Evolutionary conservation across 2,113 vertebrate species (phyloP).

Genomic region (Cettia cetti): DNA sequence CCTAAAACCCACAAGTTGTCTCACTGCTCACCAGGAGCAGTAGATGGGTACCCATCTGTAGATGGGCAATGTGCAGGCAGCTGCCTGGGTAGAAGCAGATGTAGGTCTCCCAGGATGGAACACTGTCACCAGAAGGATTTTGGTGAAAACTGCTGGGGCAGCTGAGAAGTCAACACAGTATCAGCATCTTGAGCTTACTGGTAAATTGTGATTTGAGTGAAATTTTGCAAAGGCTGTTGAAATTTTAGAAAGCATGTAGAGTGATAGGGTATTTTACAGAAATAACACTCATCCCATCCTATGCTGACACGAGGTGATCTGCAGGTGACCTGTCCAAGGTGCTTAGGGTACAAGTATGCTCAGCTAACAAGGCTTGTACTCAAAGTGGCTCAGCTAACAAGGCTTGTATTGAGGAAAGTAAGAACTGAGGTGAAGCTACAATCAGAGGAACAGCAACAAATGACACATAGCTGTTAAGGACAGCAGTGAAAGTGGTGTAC

Average conservation of each 20-base stretch:
- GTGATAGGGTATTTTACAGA: neutral
- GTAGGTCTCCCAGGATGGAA: fast-evolving
- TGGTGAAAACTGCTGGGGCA: neutral
- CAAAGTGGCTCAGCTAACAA: neutral
- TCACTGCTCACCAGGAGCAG: neutral
- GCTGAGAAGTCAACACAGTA: neutral
- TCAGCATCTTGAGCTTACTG: neutral
- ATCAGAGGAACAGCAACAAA: neutral
- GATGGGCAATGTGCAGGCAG: neutral
- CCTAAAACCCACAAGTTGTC: neutral
- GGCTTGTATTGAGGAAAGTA: neutral
- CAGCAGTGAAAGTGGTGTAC: neutral
- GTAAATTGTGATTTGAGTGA: neutral
- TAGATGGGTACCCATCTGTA: neutral
- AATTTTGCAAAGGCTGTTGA: neutral
- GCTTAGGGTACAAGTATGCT: neutral
- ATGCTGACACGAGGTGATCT: neutral
- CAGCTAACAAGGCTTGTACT: neutral
- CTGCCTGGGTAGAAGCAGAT: neutral
- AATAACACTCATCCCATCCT: neutral
- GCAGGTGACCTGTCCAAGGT: neutral
- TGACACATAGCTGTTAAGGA: neutral
- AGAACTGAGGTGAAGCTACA: neutral
- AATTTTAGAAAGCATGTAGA: neutral
- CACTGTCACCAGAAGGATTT: neutral